phyloP scores from a whole-genome alignment of 1,140 invertebrate genomes.

The Trachelipus rathkii region DNA sequence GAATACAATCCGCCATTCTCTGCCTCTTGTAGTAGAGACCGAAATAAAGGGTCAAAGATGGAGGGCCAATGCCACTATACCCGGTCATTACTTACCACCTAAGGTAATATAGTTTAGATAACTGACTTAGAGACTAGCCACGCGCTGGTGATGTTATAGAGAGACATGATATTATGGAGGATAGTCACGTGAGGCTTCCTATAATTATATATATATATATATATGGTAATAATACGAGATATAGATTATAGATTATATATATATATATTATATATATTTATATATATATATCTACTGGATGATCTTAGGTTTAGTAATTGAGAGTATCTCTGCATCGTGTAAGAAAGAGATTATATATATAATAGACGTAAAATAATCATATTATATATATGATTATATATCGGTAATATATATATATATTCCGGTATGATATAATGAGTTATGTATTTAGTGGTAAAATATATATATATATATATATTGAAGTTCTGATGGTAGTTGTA shows the following conservation, averaged over 20 bases:
- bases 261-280: not conserved
- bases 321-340: not conserved
- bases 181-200: no score
- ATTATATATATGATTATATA: no score
- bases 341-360: no score
- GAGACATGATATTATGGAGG: not conserved
- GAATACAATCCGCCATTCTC: constrained; percentile 48
- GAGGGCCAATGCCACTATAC: constrained; percentile 52
- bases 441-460: no score
- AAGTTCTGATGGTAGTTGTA: no score
- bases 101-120: constrained; percentile 47
- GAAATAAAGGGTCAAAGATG: constrained; percentile 46
- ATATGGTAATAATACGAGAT: no score
- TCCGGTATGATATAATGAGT: no score
- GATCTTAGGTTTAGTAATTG: not conserved
- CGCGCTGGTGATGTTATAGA: no score
- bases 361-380: no score
- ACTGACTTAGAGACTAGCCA: no score
- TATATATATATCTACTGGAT: not conserved
- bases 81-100: constrained; percentile 51
- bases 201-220: not conserved
- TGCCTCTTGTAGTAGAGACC: constrained; percentile 50
- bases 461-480: no score
- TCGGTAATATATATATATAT: no score
- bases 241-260: not conserved